Evolutionary conservation across 2,113 vertebrate genomes (phyloP), one percentile per base, ranked within the genome.

Genomic region (Rhodinocichla rosea): DNA sequence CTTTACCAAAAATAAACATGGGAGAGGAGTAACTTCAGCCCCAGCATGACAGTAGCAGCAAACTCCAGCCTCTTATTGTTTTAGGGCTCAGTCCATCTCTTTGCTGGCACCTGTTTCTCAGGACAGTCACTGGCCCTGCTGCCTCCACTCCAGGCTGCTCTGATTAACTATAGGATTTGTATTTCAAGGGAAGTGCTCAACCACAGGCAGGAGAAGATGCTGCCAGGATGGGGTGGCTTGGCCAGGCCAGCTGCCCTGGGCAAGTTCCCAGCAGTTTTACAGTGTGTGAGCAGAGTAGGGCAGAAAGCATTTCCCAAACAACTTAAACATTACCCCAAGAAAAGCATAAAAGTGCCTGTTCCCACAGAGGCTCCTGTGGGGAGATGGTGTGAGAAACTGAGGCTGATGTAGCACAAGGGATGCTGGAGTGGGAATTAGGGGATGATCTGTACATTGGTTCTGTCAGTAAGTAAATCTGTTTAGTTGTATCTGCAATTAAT

Each of bases 1-100:
- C 56, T 86, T 73, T 2, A n/a, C 90, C 83, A 37, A 81, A 95
- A 97, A 94, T 91, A 95, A 91, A 79, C 62, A 28, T 6, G 44
- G 57, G 5, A 60, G 57, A 90, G 79, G 42, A 96, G 13, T 56
- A 89, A 53, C 69, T 91, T 15, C 63, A 84, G 70, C 33, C 50
- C 2, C 33, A 83, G 57, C 1, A 0, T 80, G 87, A 74, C 82
- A 65, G 70, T 3, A 49, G 75, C 63, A 49, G 79, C 52, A 23
- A 6, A 16, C 67, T 83, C 17, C 59, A 56, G 47, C 47, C 87
- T 74, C 13, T 33, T 86, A 35, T 18, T 96, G 95, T 83, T 95
- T 82, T 69, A 82, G 82, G 78, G 89, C 77, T 92, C 63, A 73
- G 39, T 91, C 82, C 81, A 85, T 62, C 44, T 79, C 81, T 42